These are phyloP conservation scores for Nomia melanderi DNA, from an alignment of 1,140 invertebrate species.

Conservation along the genomic window DNA sequence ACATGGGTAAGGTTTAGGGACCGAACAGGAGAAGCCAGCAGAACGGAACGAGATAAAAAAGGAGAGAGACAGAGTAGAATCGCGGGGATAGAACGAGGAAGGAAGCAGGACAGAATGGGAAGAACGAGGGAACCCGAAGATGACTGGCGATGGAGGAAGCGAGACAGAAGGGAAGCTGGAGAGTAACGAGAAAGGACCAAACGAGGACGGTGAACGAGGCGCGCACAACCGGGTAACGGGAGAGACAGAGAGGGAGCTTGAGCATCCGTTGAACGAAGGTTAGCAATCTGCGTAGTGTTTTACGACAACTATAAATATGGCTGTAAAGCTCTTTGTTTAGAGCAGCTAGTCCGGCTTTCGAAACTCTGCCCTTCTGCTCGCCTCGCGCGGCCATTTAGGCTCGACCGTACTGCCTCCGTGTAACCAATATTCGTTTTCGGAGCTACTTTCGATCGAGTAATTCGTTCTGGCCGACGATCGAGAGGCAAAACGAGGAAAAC, in stretches of 20 bases:
- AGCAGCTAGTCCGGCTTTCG: constrained; percentile 74
- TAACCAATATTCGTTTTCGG: background rate
- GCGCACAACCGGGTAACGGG: constrained; percentile 18
- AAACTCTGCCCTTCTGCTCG: constrained; percentile 58
- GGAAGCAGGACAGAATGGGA: background rate
- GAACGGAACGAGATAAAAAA: background rate
- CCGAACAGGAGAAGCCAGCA: background rate
- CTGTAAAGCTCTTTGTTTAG: constrained; percentile 79
- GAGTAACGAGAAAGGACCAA: constrained; percentile 38
- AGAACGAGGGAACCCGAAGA: constrained; percentile 12
- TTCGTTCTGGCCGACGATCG: background rate
- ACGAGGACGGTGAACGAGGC: constrained; percentile 24
- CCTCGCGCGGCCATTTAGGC: constrained; percentile 40
- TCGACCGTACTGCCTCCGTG: constrained; percentile 15
- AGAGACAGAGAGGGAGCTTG: constrained; percentile 10
- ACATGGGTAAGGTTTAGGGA: background rate
- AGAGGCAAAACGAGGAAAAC: no score
- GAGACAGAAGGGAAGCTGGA: background rate
- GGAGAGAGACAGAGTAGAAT: background rate
- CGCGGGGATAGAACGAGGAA: background rate
- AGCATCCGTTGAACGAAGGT: constrained; percentile 60
- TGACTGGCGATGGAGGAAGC: background rate
- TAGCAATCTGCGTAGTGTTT: constrained; percentile 78
- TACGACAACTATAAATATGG: constrained; percentile 80
- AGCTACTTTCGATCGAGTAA: constrained; percentile 11